Base-by-base conservation (phyloP, 2,113 vertebrate species). In the Pardalotus punctatus region DNA sequence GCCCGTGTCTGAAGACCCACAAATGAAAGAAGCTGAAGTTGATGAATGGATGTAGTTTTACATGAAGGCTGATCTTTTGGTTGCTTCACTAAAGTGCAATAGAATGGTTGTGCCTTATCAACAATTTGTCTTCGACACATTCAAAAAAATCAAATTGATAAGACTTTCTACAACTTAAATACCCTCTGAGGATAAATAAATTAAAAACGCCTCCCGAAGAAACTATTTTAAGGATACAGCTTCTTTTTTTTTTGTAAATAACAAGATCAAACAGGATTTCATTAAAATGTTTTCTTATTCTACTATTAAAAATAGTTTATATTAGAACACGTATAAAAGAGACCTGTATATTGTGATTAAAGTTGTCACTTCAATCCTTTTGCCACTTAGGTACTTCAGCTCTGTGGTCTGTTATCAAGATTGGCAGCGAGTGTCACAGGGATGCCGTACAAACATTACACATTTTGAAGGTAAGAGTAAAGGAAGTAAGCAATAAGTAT, bases 401-500 rank as follows among this genome's bases (percentile, higher is more conserved):
- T 69, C 36, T 67, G 20, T 20, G 24, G 45, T 53, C 48, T 10
- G 0, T 28, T 66, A 36, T 14, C 11, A 82, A 65, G 58, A 42
- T 9, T 77, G 50, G 50, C 36, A 87, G 58, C 35, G 24, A 48
- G 15, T 50, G 17, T 22, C 50, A 69, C 0, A 0, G 31, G 24
- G n/a, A 85, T 84, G 25, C 8, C 31, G 53, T 1, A 54, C 12
- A 62, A 92, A 66, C 10, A 18, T 12, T 12, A 67, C 16, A 38
- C 15, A 69, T 40, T 67, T 27, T 40, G 35, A 77, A 76, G 54
- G 60, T 23, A 81, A 33, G 42, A 47, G 61, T 20, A 5, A 51
- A 85, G 27, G 6, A 65, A 71, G 42, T 16, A 66, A 0, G 1
- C 35, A 58, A 23, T 19, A 70, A 60, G 35, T 28, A 54, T 0